A percentile compares a stretch with the other conserved stretches of the same genome.
phyloP scores from a whole-genome alignment of 2,113 vertebrate species.

The Thalassarche chlororhynchos region DNA sequence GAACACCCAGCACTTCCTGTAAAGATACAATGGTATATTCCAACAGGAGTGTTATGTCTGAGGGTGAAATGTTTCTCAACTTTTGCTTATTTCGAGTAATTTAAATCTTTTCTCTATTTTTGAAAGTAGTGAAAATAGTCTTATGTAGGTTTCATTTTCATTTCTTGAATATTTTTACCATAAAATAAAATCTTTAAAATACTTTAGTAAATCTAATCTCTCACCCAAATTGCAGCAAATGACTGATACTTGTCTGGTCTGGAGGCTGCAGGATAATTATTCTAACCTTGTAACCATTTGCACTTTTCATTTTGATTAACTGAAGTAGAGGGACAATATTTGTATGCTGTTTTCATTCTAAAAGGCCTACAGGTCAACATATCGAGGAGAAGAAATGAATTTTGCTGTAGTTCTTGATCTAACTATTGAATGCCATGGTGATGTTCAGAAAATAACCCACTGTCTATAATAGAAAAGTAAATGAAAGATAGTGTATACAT shows the following conservation, averaged over 20 bases:
- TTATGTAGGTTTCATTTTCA: neutral
- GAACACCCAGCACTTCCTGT: neutral
- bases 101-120: neutral
- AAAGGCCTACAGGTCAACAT: slow-evolving; percentile 17
- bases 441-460: neutral
- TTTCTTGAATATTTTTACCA: neutral
- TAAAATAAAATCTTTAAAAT: neutral
- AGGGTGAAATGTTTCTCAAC: neutral
- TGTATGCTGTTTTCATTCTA: neutral
- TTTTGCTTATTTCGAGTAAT: neutral
- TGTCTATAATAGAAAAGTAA: neutral
- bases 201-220: neutral
- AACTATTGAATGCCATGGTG: neutral
- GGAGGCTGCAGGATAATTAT: neutral
- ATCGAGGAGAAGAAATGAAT: neutral
- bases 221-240: neutral
- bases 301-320: slow-evolving; percentile 39
- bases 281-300: neutral
- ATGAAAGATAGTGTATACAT: neutral
- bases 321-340: neutral
- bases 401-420: neutral
- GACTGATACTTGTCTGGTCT: neutral
- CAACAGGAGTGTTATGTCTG: neutral
- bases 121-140: neutral
- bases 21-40: neutral